phyloP scores from a whole-genome alignment of 2,797 vertebrate species.

The Avahi laniger region DNA sequence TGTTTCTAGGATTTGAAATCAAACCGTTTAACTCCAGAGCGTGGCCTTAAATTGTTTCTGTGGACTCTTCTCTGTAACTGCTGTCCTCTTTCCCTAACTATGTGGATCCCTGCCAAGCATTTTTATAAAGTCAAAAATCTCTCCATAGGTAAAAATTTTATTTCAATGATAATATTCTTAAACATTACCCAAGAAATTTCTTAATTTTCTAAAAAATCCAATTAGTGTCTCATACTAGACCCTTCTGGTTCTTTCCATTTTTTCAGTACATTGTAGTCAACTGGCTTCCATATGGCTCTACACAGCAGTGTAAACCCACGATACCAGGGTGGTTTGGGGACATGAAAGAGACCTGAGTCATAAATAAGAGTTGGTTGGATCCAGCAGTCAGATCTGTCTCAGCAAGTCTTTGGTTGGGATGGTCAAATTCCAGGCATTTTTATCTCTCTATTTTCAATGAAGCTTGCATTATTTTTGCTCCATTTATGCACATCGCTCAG shows the following conservation, averaged over 20 bases:
- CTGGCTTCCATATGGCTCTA: not conserved
- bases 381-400: not conserved
- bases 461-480: conserved; percentile 59
- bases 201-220: not conserved
- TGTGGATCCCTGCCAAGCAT: not conserved
- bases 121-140: not conserved
- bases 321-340: not conserved
- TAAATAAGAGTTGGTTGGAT: not conserved
- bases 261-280: not conserved
- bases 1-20: not conserved
- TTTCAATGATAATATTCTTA: not conserved
- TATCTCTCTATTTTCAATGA: conserved; percentile 46
- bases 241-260: not conserved
- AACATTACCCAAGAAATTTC: not conserved
- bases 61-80: not conserved
- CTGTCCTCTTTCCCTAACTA: not conserved
- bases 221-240: not conserved
- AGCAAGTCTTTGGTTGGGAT: conserved; percentile 38
- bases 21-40: not conserved
- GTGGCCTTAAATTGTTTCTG: not conserved
- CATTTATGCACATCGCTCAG: conserved; percentile 60
- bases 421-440: conserved; percentile 65
- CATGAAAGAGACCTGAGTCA: not conserved
- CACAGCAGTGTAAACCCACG: not conserved
- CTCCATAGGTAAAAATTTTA: not conserved